Conservation (phyloP, 2,113 vertebrate genomes). For the Euleptes europaea region DNA sequence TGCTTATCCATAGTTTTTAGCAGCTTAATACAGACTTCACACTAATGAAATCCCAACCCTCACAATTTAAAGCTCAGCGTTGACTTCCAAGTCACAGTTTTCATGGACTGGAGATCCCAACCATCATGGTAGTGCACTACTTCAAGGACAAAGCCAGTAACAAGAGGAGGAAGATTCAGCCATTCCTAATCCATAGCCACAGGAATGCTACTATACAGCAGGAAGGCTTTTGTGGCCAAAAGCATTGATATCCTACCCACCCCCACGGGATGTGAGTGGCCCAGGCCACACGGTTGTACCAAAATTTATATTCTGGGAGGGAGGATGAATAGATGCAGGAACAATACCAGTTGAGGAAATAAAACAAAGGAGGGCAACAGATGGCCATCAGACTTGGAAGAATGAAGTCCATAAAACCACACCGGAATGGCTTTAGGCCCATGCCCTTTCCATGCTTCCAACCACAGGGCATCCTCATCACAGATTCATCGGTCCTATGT, state of each 20-base stretch:
- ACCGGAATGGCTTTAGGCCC: constrained; percentile 13
- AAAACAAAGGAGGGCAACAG: background rate
- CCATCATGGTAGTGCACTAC: constrained; percentile 6
- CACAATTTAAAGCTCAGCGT: constrained; percentile 36
- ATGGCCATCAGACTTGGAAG: background rate
- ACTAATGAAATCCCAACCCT: constrained; percentile 43
- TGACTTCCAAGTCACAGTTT: constrained; percentile 32
- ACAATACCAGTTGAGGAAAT: background rate
- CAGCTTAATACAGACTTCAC: constrained; percentile 39
- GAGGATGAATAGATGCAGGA: constrained; percentile 9
- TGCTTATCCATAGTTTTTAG: constrained; percentile 30
- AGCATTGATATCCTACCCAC: background rate
- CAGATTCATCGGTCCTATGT: constrained; percentile 84
- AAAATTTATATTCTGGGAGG: background rate
- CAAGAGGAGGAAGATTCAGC: background rate
- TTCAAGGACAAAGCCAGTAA: constrained; percentile 9
- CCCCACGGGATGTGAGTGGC: background rate
- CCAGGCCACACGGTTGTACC: background rate
- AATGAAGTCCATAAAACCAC: background rate
- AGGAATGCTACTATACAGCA: background rate
- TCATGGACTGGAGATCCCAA: constrained; percentile 31
- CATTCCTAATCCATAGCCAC: background rate
- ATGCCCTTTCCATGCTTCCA: constrained; percentile 31
- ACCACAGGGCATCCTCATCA: constrained; percentile 74
- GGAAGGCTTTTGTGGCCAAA: constrained; percentile 9